Evolutionary conservation across 2,888 invertebrate genomes (phyloP), one percentile per base, ranked within the genome.

Genomic region (Eudiplozoon nipponicum): DNA sequence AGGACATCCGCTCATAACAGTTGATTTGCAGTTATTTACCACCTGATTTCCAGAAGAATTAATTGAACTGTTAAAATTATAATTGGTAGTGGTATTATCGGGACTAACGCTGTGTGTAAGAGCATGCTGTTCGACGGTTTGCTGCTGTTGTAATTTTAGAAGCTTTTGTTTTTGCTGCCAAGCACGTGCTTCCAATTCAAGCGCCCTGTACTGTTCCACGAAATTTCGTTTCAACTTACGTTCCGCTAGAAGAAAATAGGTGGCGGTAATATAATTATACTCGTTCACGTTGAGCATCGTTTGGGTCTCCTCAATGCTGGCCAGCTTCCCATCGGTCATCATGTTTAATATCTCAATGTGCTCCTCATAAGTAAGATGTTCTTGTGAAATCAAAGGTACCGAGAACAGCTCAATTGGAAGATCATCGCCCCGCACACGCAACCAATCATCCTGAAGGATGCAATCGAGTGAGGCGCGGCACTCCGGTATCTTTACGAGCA

Each of bases 181-280:
- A 34, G 18, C 17, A 4, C 15, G 34, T 19, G 2, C 4, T 4
- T 13, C 18, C 15, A 3, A 34, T 4, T 13, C 15, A 3, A 13
- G n/a, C 28, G 13, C n/a, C 21, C 15, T 34, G 17, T 5, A 17
- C 9, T 22, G 13, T 11, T 42, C 39, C 2, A 19, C 36, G 28
- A 19, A 40, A 9, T 34, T 42, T 4, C 43, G 22, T 34, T 44
- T 49, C 31, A 94, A 64, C 56, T 78, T 74, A 47, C 80, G 66
- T 61, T 94, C 94, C 11, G 84, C 86, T 49, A 94, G 63, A 49
- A 94, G 65, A 62, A 75, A 94, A 62, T 86, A 94, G 17, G 90
- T 94, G 34, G 90, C 90, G 22, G 90, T 86, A 52, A 94, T 73
- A 60, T 94, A 81, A 63, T 81, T 81, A 61, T 94, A 94, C 54